phyloP scores from a whole-genome alignment of 2,797 vertebrate species.

The Cryptoblepharus egeriae region DNA sequence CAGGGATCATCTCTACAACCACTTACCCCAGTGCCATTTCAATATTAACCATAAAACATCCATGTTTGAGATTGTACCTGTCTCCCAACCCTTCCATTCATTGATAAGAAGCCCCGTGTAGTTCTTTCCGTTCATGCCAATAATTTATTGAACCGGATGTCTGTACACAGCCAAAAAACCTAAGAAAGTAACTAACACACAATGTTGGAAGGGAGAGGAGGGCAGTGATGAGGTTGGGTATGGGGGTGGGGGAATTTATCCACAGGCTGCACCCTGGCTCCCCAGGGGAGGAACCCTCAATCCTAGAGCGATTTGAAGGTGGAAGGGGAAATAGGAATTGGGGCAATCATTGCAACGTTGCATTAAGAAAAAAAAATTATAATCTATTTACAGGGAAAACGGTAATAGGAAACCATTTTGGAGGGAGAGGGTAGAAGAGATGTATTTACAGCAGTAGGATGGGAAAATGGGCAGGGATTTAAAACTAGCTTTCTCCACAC shows the following conservation, averaged over 20 bases:
- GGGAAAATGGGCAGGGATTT: background rate
- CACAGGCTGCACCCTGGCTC: slow-evolving; percentile 33
- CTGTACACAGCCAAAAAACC: slow-evolving; percentile 79
- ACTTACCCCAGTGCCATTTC: background rate
- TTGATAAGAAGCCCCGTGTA: background rate
- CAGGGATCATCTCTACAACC: background rate
- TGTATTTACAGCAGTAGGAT: slow-evolving; percentile 36
- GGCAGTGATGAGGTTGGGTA: slow-evolving; percentile 25
- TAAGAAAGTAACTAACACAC: slow-evolving; percentile 74
- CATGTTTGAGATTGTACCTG: background rate
- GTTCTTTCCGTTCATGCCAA: slow-evolving; percentile 76
- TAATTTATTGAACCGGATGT: slow-evolving; percentile 80
- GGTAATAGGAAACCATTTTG: slow-evolving; percentile 23
- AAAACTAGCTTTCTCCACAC: background rate
- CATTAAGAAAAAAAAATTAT: slow-evolving; percentile 34
- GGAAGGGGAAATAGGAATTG: background rate
- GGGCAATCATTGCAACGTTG: slow-evolving; percentile 16
- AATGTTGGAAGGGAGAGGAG: slow-evolving; percentile 19
- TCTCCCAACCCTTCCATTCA: fast-evolving
- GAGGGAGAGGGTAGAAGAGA: background rate
- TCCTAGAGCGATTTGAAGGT: slow-evolving; percentile 28
- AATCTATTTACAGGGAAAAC: slow-evolving; percentile 40
- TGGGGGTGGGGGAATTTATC: slow-evolving; percentile 16
- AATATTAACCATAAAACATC: background rate
- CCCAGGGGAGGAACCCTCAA: slow-evolving; percentile 21